Percentiles rank a stretch among this genome's conserved stretches.
Evolutionary conservation across 2,797 vertebrate species (phyloP).

Genomic region (Hemibagrus guttatus): DNA sequence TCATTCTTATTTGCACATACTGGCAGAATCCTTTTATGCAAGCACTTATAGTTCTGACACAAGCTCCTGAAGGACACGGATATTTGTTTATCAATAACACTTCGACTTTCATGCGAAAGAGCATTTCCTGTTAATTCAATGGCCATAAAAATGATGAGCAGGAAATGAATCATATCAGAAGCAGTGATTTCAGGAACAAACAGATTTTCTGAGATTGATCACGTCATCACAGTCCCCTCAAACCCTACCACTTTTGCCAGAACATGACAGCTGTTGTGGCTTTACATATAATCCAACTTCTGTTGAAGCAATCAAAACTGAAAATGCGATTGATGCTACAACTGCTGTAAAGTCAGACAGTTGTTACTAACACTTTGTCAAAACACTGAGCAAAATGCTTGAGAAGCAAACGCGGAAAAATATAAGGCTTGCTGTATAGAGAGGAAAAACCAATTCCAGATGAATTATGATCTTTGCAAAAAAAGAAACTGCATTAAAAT

Average conservation of each 20-base stretch:
- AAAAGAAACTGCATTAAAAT: neutral
- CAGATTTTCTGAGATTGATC: neutral
- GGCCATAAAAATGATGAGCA: slow-evolving; percentile 2
- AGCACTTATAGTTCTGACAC: neutral
- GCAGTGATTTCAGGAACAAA: neutral
- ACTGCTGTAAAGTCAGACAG: neutral
- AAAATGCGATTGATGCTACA: neutral
- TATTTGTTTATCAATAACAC: neutral
- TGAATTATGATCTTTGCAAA: neutral
- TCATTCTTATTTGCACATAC: slow-evolving; percentile 32
- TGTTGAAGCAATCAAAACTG: neutral
- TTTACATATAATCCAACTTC: neutral
- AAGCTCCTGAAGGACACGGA: neutral
- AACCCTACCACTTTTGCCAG: neutral
- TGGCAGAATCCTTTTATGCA: slow-evolving; percentile 2
- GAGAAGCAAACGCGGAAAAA: neutral
- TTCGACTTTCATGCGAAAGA: neutral
- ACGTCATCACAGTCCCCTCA: neutral
- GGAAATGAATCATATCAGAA: neutral
- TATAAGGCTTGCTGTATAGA: neutral
- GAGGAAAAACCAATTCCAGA: neutral
- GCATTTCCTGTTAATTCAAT: neutral
- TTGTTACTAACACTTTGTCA: neutral
- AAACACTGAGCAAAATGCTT: neutral
- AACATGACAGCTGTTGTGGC: neutral